Base-by-base conservation (phyloP, 2,888 invertebrate species). In the Xylophagus ater region DNA sequence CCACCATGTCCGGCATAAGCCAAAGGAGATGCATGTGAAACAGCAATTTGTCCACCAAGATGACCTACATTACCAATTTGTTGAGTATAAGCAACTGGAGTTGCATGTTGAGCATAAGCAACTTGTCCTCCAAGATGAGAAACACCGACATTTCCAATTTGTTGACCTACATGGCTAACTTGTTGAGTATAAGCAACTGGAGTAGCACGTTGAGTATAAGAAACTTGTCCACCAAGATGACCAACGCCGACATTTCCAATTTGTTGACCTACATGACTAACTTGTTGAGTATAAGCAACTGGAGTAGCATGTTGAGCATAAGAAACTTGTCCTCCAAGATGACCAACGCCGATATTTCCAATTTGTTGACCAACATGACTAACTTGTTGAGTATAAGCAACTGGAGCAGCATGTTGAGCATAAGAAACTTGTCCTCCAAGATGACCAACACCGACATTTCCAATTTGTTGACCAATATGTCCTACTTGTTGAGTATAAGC, bases 331-430 rank as follows among this genome's bases (percentile, higher is more conserved):
- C 28, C 21, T 20, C n/a, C 37, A 18, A 24, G 14, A 18, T 24
- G 31, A 8, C 23, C 13, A n/a, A 37, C 18, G 9, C 19, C 12
- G 32, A 19, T n/a, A n/a, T n/a, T n/a, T n/a, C n/a, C n/a, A n/a
- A n/a, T n/a, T n/a, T n/a, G n/a, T n/a, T n/a, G n/a, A 4, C 19
- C 32, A 12, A 31, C 39, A 18, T 26, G 24, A 6, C 25, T 25
- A 10, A 29, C 21, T 14, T 20, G 23, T 21, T 37, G 37, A 3
- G 17, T 37, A 31, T 37, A 34, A 14, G 40, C 34, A 7, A 37
- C n/a, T 9, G 37, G 32, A 33, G 49, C 43, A 29, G 48, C 41
- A 9, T 30, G 35, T 12, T 35, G 32, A 14, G 37, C 25, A 33
- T 28, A 13, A 2, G 30, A 12, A 15, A 10, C 23, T 23, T 8